Base-by-base conservation (phyloP, 2,888 invertebrate species). In the Venustoraphidia nigricollis region DNA sequence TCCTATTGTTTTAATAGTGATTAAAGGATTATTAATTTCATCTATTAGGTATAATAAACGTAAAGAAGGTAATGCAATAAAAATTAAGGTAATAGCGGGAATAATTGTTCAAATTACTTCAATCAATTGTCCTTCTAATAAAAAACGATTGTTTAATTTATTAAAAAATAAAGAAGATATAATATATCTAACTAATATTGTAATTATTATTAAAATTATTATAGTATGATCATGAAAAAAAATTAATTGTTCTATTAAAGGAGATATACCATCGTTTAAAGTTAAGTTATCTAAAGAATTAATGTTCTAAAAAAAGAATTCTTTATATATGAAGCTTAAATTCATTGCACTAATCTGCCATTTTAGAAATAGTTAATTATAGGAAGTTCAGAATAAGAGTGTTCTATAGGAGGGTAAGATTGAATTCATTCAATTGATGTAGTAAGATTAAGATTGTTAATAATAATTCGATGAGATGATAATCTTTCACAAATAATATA, bases 301-400 rank as follows among this genome's bases (percentile, higher is more conserved):
- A 17, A 17, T 17, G 17, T 17, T 17, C 17, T 27, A 73, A 76
- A 76, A 73, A 69, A 66, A 60, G 65, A 59, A 61, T 64, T 67
- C 72, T 77, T 77, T 77, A 77, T 76, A 66, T 69, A 73, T 75
- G 76, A 67, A 72, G 70, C 71, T 79, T 79, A 79, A 79, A 72
- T 76, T 71, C 75, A 76, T 72, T 70, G 73, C 71, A 72, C 67
- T 69, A 67, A 55, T 71, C 70, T 72, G 71, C 68, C 77, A 77
- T 69, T 74, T 74, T 77, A 77, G 73, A 76, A 74, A 55, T 70
- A 72, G 62, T 67, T 68, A 67, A 77, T 62, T 66, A 72, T 65
- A 53, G 75, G 76, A 46, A 75, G 52, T 71, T 77, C 74, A 61
- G 66, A 70, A 66, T 73, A 77, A 11, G 72, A 73, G 63, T 77